These are phyloP conservation scores for Orthosia gracilis DNA, from an alignment of 2,888 invertebrate genomes.

Conservation along the genomic window DNA sequence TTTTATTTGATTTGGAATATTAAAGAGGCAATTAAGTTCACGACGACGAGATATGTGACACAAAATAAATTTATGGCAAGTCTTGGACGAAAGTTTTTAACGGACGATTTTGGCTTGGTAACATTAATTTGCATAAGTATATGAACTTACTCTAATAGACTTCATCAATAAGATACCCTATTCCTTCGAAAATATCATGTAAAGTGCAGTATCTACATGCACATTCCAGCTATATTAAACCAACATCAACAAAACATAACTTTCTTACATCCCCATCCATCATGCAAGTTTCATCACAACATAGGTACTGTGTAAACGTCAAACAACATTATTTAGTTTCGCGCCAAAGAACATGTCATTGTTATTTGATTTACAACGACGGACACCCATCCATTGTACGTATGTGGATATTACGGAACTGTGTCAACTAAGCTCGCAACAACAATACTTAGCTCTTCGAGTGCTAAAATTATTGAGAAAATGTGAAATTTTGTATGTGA, in stretches of 20 bases:
- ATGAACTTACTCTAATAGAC: no score
- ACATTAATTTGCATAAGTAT: no score
- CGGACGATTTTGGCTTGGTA: no score
- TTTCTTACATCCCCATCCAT: constrained; percentile 12
- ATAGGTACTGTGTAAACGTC: constrained; percentile 49
- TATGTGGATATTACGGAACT: constrained; percentile 49
- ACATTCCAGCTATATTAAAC: not conserved
- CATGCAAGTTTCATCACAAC: constrained; percentile 28
- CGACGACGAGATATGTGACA: no score
- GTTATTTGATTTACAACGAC: constrained; percentile 76
- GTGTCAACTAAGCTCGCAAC: constrained; percentile 41
- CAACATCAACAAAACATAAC: not conserved
- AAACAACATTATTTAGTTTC: constrained; percentile 69
- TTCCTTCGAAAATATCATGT: not conserved
- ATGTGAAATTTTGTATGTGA: constrained; percentile 30
- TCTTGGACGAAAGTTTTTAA: no score
- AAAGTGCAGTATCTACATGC: not conserved
- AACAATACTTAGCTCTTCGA: constrained; percentile 28
- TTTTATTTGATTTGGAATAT: no score
- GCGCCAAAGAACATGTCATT: constrained; percentile 65
- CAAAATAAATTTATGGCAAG: no score
- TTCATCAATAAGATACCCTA: no score
- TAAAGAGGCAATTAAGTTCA: no score
- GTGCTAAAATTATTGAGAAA: constrained; percentile 45
- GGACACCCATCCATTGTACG: constrained; percentile 52